Percentiles rank a stretch among this genome's conserved stretches.
These are phyloP conservation scores for Micropterix aruncella DNA, from an alignment of 2,888 invertebrate genomes.

Conservation along the genomic window DNA sequence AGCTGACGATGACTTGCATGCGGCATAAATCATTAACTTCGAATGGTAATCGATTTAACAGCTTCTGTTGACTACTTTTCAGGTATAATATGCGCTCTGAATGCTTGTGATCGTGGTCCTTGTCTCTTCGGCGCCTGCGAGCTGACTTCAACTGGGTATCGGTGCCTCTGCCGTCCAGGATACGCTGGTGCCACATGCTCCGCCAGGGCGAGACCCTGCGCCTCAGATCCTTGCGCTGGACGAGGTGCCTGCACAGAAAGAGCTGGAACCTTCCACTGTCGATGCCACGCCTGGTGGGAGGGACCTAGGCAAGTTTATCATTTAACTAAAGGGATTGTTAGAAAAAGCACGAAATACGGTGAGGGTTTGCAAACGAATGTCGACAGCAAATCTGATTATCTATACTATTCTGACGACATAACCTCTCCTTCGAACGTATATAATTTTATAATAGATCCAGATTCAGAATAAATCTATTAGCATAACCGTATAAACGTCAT, in stretches of 20 bases:
- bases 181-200: conserved; percentile 56
- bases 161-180: conserved; percentile 53
- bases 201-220: conserved; percentile 54
- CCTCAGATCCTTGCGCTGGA: conserved; percentile 58
- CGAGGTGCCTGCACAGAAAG: conserved; percentile 59
- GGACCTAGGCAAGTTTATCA: no score
- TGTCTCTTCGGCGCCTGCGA: conserved; percentile 54
- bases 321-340: no score
- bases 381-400: no score
- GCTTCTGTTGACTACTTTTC: conserved; percentile 12
- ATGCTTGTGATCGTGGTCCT: conserved; percentile 58
- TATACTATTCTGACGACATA: no score
- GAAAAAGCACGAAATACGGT: no score
- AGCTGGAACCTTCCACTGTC: conserved; percentile 52
- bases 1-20: neutral
- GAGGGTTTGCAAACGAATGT: no score
- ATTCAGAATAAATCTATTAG: no score
- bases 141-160: conserved; percentile 27
- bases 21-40: neutral
- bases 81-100: conserved; percentile 66
- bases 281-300: conserved; percentile 64
- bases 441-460: no score
- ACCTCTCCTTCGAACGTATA: no score
- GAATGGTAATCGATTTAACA: conserved; percentile 1
- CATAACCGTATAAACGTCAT: no score